Evolutionary conservation across 2,113 vertebrate species (phyloP), one percentile per base, ranked within the genome.

Genomic region (cat (Felis catus)): DNA sequence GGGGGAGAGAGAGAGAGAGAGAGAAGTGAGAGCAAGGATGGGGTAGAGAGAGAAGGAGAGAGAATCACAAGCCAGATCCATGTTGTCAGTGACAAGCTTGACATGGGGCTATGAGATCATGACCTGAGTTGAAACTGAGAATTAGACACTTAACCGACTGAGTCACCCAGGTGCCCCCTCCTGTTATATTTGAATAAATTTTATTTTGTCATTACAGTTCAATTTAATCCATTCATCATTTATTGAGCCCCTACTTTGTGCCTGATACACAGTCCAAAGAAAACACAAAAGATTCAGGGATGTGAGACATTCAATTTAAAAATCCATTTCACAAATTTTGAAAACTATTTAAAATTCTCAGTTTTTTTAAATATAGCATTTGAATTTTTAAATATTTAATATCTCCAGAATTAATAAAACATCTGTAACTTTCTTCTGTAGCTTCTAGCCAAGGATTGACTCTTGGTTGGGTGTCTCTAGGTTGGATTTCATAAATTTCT

Each of bases 331-430:
- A 63, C 12, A 88, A 51, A 61, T 70, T 61, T 96, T 85, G 29
- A 89, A 73, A 70, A 61, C 66, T 41, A 68, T 41, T 94, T 89
- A 73, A 84, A 94, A 61, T 65, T 81, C 27, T 51, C 61, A 33
- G 33, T 16, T 51, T 78, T 61, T 71, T 79, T 76, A 18, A 91
- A 84, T 31, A 88, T 51, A 58, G 23, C 36, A 48, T 70, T 90
- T 96, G 39, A 88, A 19, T 93, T 65, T 89, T 10, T 53, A 70
- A 74, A 82, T 95, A 82, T 68, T 89, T 90, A 36, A 68, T 19
- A 68, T 61, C 68, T 70, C n/a, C 41, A 78, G 27, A 63, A 89
- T 80, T 90, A 80, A 11, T 15, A 71, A 96, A 78, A 70, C 1
- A 53, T 55, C 15, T 65, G 1, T 71, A 78, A 33, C 1, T 93